Evolutionary conservation across 30 jellyfish, hydroid and myxozoan species (phyloP), one percentile per base, ranked within the genome.

Genomic region (Chrysaora quinquecirrha): DNA sequence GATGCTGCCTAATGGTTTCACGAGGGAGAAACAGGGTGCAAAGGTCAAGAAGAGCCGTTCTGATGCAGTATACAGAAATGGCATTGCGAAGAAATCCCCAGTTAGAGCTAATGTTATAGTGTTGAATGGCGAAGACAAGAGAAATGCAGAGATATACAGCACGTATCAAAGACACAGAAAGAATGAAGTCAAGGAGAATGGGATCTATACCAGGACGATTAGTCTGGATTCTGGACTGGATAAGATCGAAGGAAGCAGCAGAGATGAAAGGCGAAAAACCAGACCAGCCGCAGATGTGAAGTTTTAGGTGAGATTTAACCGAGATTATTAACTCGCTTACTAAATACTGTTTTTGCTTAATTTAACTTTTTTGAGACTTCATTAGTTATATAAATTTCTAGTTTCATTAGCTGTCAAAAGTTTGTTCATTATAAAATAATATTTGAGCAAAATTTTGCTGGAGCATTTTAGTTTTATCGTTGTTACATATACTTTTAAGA

Each of bases 201-300:
- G 90, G 31, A 32, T 64, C 54, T 52, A 33, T 21, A 80, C 27
- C 65, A 80, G 90, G 34, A 67, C 83, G 23, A 80, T 64, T 2
- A 80, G 90, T 68, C 56, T 80, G 64, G 90, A 80, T 49, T 80
- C 90, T 47, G 90, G 90, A 18, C 49, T 80, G 76, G 83, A 80
- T 52, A 48, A 49, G 16, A 80, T 80, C 31, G 90, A 80, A 24
- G 76, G 75, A 18, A n/a, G n/a, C n/a, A n/a, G n/a, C n/a, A n/a
- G n/a, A n/a, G 30, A 48, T 32, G 69, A 49, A 49, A 24, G 22
- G 23, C 43, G 75, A 32, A 80, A 66, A 65, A n/a, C 28, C 68
- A 58, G 83, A 67, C 76, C 90, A 66, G 76, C 83, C 1, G 90
- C 77, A 1, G 90, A 80, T 80, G 83, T 80, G 1, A 65, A 80